phyloP scores from a whole-genome alignment of 2,888 invertebrate species.

The Epinotia brunnichana region DNA sequence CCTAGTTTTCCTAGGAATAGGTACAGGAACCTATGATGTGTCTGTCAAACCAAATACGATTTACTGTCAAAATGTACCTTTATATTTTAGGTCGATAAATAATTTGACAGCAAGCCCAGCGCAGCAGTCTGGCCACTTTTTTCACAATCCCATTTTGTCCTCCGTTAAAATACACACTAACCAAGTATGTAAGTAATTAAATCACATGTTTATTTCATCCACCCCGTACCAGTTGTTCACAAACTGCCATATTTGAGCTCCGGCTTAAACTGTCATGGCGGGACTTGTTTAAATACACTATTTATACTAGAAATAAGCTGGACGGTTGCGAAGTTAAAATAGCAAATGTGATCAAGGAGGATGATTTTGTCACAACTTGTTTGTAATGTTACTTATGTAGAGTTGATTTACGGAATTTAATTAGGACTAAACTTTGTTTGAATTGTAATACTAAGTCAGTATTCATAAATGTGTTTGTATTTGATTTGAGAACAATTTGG shows the following conservation, averaged over 20 bases:
- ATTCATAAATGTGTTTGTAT: no score
- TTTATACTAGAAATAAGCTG: constrained; percentile 34
- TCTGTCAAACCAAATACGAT: no score
- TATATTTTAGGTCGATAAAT: no score
- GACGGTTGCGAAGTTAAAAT: constrained; percentile 18
- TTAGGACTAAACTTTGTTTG: no score
- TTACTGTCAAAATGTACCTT: no score
- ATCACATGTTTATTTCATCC: constrained; percentile 21
- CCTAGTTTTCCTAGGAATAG: no score
- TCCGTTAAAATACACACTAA: constrained; percentile 3
- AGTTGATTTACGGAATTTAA: not conserved
- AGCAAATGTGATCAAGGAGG: constrained; percentile 1
- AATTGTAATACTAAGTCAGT: no score
- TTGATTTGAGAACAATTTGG: no score
- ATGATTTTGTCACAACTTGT: not conserved
- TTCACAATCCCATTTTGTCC: not conserved
- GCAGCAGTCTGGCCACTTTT: not conserved
- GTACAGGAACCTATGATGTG: no score
- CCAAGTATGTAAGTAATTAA: constrained; percentile 17
- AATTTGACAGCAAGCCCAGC: no score
- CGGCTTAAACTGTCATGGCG: constrained; percentile 31
- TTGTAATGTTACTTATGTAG: not conserved
- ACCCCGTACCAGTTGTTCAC: constrained; percentile 21
- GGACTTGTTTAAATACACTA: constrained; percentile 13
- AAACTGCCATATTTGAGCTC: constrained; percentile 26